Evolutionary conservation across 1,140 invertebrate genomes (phyloP), one percentile per base, ranked within the genome.

Genomic region (Copidosoma floridanum): DNA sequence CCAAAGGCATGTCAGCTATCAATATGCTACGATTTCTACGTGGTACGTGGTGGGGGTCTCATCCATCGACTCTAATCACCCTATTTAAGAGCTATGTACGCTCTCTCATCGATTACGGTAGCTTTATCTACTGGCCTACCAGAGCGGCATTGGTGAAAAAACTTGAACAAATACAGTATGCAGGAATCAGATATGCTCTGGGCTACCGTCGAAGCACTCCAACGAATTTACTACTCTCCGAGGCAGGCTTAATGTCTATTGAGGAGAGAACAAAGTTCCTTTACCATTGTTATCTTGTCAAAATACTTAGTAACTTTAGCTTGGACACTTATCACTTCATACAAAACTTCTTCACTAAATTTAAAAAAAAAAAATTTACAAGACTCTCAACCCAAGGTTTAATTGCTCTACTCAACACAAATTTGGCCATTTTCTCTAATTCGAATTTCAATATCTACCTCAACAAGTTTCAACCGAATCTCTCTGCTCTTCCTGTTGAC

Each of bases 21-120:
- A 64, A 64, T 37, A 50, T 64, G 10, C 44, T 63, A 1, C 57
- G 53, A 21, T 54, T 47, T 40, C 37, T 46, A 20, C 11, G 61
- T 4, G 53, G 61, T 6, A 61, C 7, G 14, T 60, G 57, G 48
- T 64, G 57, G 53, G 57, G 57, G 14, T 37, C 51, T 38, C 23
- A 64, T 16, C 63, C 53, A n/a, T 8, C 20, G 0, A 64, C 47
- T 2, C 40, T 64, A 2, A 35, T 61, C 2, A 37, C 26, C 1
- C 18, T 61, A 3, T 57, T 53, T 16, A 57, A 64, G n/a, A 57
- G 57, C 18, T 64, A 20, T 24, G 23, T 64, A 4, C 26, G 47
- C 12, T 46, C 63, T 14, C 38, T 52, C 1, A 57, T 60, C 23
- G 63, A 64, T 16, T 64, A 57, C 14, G 32, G 20, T 2, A 32